phyloP scores from a whole-genome alignment of 2,888 invertebrate genomes.

The Gymnocheta viridis region DNA sequence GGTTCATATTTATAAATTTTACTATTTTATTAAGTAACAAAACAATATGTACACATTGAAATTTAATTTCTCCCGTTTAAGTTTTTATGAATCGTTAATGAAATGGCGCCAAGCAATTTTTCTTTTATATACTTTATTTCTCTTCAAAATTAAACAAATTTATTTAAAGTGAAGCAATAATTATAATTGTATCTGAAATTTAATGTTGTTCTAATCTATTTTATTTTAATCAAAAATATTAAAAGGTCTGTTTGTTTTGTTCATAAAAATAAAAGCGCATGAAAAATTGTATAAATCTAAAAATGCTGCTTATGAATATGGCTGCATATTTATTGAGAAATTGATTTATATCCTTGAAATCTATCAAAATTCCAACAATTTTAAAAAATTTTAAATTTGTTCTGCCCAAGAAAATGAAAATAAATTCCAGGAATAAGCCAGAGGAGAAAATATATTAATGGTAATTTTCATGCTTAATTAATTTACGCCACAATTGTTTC shows the following conservation, averaged over 20 bases:
- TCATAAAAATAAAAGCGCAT: too few relatives aligned
- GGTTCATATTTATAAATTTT: conserved; percentile 70
- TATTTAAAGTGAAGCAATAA: conserved; percentile 4
- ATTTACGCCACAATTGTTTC: conserved; percentile 61
- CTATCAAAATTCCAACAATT: neutral
- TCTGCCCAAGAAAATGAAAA: conserved; percentile 23
- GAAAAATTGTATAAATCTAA: neutral
- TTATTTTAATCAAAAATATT: neutral
- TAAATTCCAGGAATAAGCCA: conserved; percentile 50
- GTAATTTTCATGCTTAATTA: conserved; percentile 68
- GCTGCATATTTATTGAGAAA: neutral
- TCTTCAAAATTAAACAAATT: neutral
- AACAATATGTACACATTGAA: conserved; percentile 26
- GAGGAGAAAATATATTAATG: conserved; percentile 55
- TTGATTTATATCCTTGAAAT: conserved; percentile 52
- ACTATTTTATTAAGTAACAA: conserved; percentile 78
- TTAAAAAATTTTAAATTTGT: conserved; percentile 11
- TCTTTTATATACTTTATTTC: neutral
- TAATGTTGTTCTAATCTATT: neutral
- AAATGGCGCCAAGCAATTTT: conserved; percentile 39
- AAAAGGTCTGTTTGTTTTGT: neutral
- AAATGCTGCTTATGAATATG: neutral
- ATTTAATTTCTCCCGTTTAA: neutral
- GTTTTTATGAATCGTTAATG: conserved; percentile 14
- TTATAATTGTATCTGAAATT: conserved; percentile 3